Percentiles rank a stretch among this genome's conserved stretches.
phyloP scores from a whole-genome alignment of 2,888 invertebrate species.

The Endomychus coccineus region DNA sequence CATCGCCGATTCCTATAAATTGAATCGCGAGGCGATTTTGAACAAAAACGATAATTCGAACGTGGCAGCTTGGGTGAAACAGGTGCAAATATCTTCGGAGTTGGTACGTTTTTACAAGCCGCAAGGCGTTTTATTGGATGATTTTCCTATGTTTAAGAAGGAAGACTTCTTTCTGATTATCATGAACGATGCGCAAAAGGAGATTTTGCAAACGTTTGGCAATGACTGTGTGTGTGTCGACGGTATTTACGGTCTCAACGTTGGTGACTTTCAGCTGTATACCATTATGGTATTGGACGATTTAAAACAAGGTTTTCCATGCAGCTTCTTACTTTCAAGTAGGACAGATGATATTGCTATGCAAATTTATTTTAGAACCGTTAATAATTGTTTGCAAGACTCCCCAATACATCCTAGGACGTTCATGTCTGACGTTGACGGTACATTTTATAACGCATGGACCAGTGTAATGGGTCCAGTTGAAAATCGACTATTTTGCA shows the following conservation, averaged over 20 bases:
- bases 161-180: conserved; percentile 29
- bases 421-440: conserved; percentile 21
- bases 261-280: conserved; percentile 22
- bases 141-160: conserved; percentile 11
- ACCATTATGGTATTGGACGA: conserved; percentile 22
- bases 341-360: conserved; percentile 10
- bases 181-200: conserved; percentile 21
- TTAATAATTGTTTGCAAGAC: no score
- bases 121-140: conserved; percentile 8
- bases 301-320: conserved; percentile 22
- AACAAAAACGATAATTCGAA: conserved; percentile 13
- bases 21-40: conserved; percentile 10
- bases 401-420: not conserved
- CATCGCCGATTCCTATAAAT: conserved; percentile 22
- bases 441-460: conserved; percentile 18
- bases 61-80: conserved; percentile 5
- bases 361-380: conserved; percentile 9
- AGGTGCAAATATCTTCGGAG: conserved; percentile 1
- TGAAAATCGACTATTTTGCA: conserved; percentile 5
- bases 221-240: conserved; percentile 23
- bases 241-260: conserved; percentile 20
- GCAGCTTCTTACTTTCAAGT: conserved; percentile 20
- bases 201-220: conserved; percentile 20
- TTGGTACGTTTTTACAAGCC: conserved; percentile 20
- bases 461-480: conserved; percentile 9